Conservation (phyloP, 2,888 invertebrate species). For the Gastrophysa polygoni region DNA sequence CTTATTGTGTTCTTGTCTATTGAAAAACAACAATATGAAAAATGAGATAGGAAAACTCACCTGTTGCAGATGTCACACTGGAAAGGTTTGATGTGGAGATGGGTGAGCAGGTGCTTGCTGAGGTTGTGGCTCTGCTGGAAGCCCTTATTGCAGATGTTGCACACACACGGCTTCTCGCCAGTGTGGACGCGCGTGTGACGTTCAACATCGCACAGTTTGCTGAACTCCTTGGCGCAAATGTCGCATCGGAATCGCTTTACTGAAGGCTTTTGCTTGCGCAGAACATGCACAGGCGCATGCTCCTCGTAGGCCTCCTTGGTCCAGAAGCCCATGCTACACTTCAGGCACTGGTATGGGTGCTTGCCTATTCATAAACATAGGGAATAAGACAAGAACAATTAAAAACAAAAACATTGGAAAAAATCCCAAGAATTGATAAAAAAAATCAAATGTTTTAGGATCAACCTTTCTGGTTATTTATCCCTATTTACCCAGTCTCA, state of each 20-base stretch:
- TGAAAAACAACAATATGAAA: too few relatives aligned
- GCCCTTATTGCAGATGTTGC: conserved; percentile 50
- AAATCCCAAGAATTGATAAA: too few relatives aligned
- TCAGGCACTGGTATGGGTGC: conserved; percentile 51
- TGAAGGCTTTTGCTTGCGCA: conserved; percentile 43
- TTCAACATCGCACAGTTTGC: conserved; percentile 54
- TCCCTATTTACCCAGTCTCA: too few relatives aligned
- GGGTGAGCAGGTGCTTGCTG: conserved; percentile 55
- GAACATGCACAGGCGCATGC: conserved; percentile 49
- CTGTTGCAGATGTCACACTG: conserved; percentile 54
- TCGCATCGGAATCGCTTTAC: conserved; percentile 51
- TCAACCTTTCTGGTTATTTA: too few relatives aligned
- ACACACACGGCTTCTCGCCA: conserved; percentile 55
- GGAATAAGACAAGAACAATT: too few relatives aligned
- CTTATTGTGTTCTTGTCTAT: too few relatives aligned
- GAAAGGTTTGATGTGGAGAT: conserved; percentile 53
- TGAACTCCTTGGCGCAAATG: conserved; percentile 51
- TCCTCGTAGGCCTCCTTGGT: conserved; percentile 44
- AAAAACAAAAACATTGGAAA: too few relatives aligned
- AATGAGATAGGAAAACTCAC: background rate
- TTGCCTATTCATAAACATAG: too few relatives aligned
- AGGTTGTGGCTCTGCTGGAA: conserved; percentile 55
- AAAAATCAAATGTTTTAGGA: too few relatives aligned
- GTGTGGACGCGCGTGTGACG: conserved; percentile 55
- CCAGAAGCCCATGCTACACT: conserved; percentile 51